These are phyloP conservation scores for Phoronis australis DNA, from an alignment of 2,888 invertebrate species.

Conservation along the genomic window DNA sequence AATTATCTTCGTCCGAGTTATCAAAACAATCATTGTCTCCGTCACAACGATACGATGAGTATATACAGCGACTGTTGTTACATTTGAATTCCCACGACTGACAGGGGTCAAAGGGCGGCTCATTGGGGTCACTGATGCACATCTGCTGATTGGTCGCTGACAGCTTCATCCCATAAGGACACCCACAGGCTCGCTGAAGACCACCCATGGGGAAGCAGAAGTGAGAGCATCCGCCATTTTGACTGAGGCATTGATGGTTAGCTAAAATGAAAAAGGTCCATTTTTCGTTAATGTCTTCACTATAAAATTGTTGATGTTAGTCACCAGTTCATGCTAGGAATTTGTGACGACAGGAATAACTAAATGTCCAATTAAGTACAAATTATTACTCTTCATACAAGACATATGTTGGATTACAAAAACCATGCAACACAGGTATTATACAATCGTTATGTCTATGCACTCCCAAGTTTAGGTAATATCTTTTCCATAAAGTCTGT, in stretches of 20 bases:
- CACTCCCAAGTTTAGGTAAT: too few species aligned
- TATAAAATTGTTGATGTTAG: too few species aligned
- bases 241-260: conserved; percentile 72
- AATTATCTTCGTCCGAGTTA: conserved; percentile 32
- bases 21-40: conserved; percentile 45
- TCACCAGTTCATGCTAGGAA: too few species aligned
- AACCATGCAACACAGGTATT: too few species aligned
- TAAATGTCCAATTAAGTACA: too few species aligned
- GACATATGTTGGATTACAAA: too few species aligned
- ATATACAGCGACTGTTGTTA: conserved; percentile 68
- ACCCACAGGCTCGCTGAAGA: conserved; percentile 65
- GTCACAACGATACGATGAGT: conserved; percentile 38
- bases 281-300: too few species aligned
- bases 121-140: conserved; percentile 77
- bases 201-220: conserved; percentile 85
- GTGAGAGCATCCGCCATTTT: conserved; percentile 89
- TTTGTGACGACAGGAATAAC: too few species aligned
- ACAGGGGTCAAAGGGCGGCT: conserved; percentile 82
- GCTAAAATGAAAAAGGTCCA: too few species aligned
- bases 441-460: too few species aligned
- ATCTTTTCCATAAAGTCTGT: too few species aligned
- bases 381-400: too few species aligned
- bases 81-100: conserved; percentile 92
- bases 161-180: conserved; percentile 86
- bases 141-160: conserved; percentile 61